Evolutionary conservation across 2,113 vertebrate species (phyloP), one percentile per base, ranked within the genome.

Genomic region (Chloroceryle aenea): DNA sequence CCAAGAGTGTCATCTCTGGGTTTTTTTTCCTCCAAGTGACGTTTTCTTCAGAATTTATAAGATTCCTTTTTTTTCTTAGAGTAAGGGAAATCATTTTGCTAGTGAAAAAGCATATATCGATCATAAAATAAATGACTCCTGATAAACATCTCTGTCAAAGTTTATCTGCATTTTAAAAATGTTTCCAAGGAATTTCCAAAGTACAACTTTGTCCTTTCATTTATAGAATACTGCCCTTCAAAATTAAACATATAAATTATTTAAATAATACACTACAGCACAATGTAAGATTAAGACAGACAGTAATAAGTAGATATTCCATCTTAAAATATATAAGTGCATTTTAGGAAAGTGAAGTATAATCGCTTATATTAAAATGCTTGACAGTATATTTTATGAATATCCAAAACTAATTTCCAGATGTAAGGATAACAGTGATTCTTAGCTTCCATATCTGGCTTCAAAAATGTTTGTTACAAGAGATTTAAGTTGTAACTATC

Each of bases 1-100:
- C 1, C 5, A 1, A 73, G 6, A 64, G 7, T 1, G 2, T 42
- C 32, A 38, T 1, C 27, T 29, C 26, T 2, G 74, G 12, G 6
- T 0, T n/a, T 75, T 78, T 71, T 27, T 10, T 43, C 3, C 14
- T 27, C 12, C 19, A 55, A 78, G 7, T 56, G 3, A 3, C 10
- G 2, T 38, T 80, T 67, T 76, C 14, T 81, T 45, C 43, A 68
- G 12, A 32, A 48, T 77, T 87, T 68, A 23, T 40, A 50, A 55
- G 11, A 34, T 32, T 13, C 3, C 36, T 48, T 43, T 62, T 29
- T 68, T 42, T 47, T 48, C 30, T 64, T 66, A 10, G 12, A 56
- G 12, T 22, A 76, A 67, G 12, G 3, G 7, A 4, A 38, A 4
- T 52, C 6, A 52, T 38, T 58, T 76, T 68, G 1, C 9, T 68